Conservation (phyloP, 2,797 vertebrate species). For the Sciurus vulgaris region DNA sequence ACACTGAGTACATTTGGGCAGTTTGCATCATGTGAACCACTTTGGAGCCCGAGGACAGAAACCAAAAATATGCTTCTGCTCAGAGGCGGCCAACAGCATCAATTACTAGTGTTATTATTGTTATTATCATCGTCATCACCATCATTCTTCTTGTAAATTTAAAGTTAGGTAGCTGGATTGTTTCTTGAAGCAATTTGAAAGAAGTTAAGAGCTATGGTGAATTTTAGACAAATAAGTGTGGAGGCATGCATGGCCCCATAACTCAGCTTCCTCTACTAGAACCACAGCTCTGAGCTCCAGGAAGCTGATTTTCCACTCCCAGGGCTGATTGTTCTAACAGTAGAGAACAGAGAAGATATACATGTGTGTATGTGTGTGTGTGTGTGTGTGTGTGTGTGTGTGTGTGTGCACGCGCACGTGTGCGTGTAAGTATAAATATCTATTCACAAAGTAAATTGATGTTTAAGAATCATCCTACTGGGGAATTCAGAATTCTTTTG, state of each 20-base stretch:
- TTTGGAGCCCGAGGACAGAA: constrained; percentile 76
- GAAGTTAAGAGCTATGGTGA: background rate
- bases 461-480: background rate
- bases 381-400: no score
- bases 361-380: no score
- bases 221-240: constrained; percentile 23
- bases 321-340: background rate
- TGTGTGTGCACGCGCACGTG: no score
- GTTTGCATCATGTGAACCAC: constrained; percentile 72
- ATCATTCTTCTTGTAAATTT: constrained; percentile 46
- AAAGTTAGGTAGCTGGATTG: constrained; percentile 3
- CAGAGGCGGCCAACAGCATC: constrained; percentile 59
- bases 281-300: background rate
- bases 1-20: constrained; percentile 21
- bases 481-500: background rate
- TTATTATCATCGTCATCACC: constrained; percentile 38
- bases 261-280: background rate
- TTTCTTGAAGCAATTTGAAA: constrained; percentile 20
- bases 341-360: background rate
- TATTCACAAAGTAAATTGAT: background rate
- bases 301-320: background rate
- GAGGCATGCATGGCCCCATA: background rate
- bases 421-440: no score
- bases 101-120: constrained; percentile 68
- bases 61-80: constrained; percentile 73